These are phyloP conservation scores for Macaca mulatta DNA, from an alignment of 2,113 vertebrate species.

Conservation along the genomic window DNA sequence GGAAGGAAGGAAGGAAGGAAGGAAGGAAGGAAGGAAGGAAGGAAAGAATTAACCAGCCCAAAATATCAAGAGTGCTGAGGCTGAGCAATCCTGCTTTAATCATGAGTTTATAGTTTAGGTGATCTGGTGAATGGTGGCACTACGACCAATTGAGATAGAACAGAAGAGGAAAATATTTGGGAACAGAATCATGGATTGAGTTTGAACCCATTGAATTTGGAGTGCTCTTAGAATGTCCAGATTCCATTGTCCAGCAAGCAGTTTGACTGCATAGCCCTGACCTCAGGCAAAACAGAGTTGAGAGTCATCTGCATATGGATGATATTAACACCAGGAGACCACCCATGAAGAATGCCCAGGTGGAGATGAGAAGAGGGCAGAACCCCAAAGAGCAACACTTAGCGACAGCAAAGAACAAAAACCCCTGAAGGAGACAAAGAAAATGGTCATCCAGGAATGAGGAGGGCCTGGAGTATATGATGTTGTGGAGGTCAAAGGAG, in stretches of 20 bases:
- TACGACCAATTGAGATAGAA: neutral
- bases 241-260: neutral
- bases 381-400: neutral
- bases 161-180: neutral
- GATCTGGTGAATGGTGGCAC: neutral
- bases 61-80: neutral
- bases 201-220: neutral
- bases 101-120: neutral
- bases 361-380: neutral
- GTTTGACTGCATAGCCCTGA: neutral
- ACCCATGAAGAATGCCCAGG: neutral
- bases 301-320: neutral
- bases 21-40: too few species aligned
- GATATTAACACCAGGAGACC: neutral
- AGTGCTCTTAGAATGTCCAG: neutral
- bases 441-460: neutral
- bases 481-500: neutral
- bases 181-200: neutral
- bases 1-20: too few species aligned
- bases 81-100: neutral
- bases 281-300: neutral
- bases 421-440: neutral
- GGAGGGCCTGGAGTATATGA: neutral
- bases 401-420: neutral
- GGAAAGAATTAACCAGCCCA: neutral